Evolutionary conservation across 2,888 invertebrate species (phyloP).

Genomic region (Coronaproctus castanopsis): DNA sequence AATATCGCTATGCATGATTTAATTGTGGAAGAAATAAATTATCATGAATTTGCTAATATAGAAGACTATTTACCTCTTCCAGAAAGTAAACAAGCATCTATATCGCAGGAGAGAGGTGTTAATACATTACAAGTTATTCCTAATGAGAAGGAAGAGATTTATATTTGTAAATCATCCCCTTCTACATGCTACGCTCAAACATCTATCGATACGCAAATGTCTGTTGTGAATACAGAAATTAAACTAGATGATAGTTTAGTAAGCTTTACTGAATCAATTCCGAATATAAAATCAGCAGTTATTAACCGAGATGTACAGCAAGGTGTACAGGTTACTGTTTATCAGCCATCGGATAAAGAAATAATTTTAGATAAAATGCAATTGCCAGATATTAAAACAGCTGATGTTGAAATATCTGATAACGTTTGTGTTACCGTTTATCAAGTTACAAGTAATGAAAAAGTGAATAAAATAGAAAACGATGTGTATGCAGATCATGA

Average conservation of each 20-base stretch:
- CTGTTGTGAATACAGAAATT: conserved; percentile 31
- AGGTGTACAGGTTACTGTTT: conserved; percentile 20
- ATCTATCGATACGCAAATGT: conserved; percentile 30
- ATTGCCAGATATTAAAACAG: conserved; percentile 34
- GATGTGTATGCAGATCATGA: not conserved
- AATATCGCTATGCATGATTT: conserved; percentile 30
- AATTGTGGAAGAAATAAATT: conserved; percentile 32
- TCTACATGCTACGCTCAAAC: conserved; percentile 26
- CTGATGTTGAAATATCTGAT: conserved; percentile 21
- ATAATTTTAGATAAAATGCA: conserved; percentile 27
- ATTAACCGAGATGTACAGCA: conserved; percentile 14
- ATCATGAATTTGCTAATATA: conserved; percentile 34
- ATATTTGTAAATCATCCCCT: not conserved
- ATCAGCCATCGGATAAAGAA: conserved; percentile 32
- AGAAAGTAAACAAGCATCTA: conserved; percentile 29
- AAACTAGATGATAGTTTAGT: conserved; percentile 29
- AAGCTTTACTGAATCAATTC: conserved; percentile 25
- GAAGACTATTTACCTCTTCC: conserved; percentile 25
- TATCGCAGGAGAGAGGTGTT: conserved; percentile 15
- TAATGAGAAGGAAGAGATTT: too few relatives aligned
- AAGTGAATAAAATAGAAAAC: conserved; percentile 26
- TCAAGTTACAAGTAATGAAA: conserved; percentile 29
- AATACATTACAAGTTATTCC: not conserved
- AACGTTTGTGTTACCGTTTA: conserved; percentile 26
- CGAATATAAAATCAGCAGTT: not conserved